These are phyloP conservation scores for Chalcis sispes DNA, from an alignment of 2,888 invertebrate genomes.

Conservation along the genomic window DNA sequence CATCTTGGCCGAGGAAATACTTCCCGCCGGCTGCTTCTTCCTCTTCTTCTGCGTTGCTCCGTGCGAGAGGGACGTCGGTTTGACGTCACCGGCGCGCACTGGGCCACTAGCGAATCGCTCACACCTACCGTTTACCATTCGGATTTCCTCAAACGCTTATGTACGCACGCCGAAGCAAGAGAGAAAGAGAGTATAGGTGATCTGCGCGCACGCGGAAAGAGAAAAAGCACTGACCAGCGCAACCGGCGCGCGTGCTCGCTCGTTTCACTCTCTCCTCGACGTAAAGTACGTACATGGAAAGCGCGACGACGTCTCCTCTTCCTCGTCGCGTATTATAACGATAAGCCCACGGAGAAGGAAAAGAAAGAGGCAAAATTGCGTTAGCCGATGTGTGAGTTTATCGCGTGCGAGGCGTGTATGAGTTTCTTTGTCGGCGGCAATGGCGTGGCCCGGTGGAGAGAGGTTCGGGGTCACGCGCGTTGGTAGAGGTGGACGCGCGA, in stretches of 20 bases:
- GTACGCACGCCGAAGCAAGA: background rate
- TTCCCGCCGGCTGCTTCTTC: background rate
- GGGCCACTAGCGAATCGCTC: too few relatives aligned
- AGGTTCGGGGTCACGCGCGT: too few relatives aligned
- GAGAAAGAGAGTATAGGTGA: too few relatives aligned
- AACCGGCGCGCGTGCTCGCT: background rate
- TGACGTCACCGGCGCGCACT: conserved; percentile 26
- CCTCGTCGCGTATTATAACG: background rate
- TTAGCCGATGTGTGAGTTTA: too few relatives aligned
- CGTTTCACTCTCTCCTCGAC: background rate
- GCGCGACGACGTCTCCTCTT: background rate
- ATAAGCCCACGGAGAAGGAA: background rate
- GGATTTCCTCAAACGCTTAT: conserved; percentile 1
- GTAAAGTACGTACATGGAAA: too few relatives aligned
- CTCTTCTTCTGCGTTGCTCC: too few relatives aligned
- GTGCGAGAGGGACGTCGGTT: too few relatives aligned
- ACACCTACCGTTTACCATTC: too few relatives aligned
- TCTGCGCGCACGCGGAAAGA: too few relatives aligned
- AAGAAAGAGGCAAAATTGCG: too few relatives aligned
- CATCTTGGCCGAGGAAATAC: background rate
- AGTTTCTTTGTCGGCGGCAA: background rate
- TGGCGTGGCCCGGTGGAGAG: background rate
- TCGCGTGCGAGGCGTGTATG: background rate
- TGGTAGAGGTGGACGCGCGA: background rate
- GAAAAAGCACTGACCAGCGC: conserved; percentile 35